Percentiles rank a stretch among this genome's conserved stretches.
phyloP scores from a whole-genome alignment of 2,888 invertebrate genomes.

The Tortrix viridana region DNA sequence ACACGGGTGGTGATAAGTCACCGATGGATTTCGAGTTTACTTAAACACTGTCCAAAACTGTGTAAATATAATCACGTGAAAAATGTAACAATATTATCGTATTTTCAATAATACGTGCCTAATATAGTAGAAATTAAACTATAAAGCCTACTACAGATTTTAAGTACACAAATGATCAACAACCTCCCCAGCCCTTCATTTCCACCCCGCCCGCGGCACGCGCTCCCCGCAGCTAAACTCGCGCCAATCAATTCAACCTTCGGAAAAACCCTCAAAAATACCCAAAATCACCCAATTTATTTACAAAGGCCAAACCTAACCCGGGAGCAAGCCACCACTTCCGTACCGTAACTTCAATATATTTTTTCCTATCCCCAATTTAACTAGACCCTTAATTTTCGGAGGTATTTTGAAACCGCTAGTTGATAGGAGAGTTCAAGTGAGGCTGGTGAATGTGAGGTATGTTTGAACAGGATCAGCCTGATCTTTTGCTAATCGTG shows the following conservation, averaged over 20 bases:
- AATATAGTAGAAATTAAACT: no score
- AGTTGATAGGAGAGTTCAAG: neutral
- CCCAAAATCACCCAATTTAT: conserved; percentile 23
- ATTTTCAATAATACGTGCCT: no score
- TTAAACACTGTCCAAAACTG: no score
- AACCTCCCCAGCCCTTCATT: no score
- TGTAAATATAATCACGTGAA: no score
- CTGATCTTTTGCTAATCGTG: conserved; percentile 29
- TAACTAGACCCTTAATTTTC: neutral
- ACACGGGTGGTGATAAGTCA: no score
- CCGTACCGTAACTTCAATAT: conserved; percentile 20
- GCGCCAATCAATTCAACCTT: conserved; percentile 21
- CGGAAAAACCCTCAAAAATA: conserved; percentile 16
- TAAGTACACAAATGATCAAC: no score
- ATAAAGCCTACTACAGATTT: no score
- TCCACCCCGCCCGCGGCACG: no score
- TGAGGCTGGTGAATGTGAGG: conserved; percentile 2
- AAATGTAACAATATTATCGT: no score
- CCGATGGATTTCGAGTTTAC: no score
- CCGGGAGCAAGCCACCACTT: conserved; percentile 21
- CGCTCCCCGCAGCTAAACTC: neutral
- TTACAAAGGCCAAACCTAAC: conserved; percentile 29
- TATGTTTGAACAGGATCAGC: conserved; percentile 24
- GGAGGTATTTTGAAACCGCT: neutral
- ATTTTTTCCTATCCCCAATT: conserved; percentile 18